phyloP scores from a whole-genome alignment of 1,140 invertebrate genomes.

The Antheraea pernyi region DNA sequence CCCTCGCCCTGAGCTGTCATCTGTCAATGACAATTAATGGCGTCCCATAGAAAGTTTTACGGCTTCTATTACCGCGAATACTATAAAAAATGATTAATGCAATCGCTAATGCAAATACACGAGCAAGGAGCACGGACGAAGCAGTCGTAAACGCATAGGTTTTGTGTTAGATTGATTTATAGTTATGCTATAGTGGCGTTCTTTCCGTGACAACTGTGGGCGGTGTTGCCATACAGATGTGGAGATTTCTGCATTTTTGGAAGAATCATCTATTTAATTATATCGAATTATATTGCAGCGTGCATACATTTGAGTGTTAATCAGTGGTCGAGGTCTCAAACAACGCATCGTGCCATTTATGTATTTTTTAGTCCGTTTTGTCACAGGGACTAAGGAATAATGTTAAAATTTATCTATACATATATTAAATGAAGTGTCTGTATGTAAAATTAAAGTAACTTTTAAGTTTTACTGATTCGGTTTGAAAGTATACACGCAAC shows the following conservation, averaged over 20 bases:
- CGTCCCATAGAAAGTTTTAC: constrained; percentile 70
- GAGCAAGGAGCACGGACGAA: constrained; percentile 48
- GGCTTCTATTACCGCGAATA: constrained; percentile 63
- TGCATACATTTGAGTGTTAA: too few species aligned
- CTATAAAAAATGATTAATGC: constrained; percentile 71
- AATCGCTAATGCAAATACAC: constrained; percentile 75
- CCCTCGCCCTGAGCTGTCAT: constrained; percentile 49
- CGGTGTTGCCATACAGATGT: background rate
- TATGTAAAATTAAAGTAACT: too few species aligned
- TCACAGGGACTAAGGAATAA: too few species aligned
- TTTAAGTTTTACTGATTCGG: too few species aligned
- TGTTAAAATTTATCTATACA: too few species aligned
- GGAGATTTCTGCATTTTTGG: constrained; percentile 1
- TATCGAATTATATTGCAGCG: too few species aligned
- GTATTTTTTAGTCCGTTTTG: too few species aligned
- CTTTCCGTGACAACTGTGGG: background rate
- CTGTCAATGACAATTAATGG: constrained; percentile 76
- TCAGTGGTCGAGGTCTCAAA: too few species aligned
- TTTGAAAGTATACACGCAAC: too few species aligned
- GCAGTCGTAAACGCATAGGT: constrained; percentile 35
- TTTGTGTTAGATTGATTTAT: constrained; percentile 62
- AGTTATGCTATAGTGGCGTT: background rate
- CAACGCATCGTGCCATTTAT: too few species aligned
- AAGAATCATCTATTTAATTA: background rate
- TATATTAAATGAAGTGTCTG: too few species aligned